Evolutionary conservation across 2,888 invertebrate species (phyloP), one percentile per base, ranked within the genome.

Genomic region (Melanchra persicariae): DNA sequence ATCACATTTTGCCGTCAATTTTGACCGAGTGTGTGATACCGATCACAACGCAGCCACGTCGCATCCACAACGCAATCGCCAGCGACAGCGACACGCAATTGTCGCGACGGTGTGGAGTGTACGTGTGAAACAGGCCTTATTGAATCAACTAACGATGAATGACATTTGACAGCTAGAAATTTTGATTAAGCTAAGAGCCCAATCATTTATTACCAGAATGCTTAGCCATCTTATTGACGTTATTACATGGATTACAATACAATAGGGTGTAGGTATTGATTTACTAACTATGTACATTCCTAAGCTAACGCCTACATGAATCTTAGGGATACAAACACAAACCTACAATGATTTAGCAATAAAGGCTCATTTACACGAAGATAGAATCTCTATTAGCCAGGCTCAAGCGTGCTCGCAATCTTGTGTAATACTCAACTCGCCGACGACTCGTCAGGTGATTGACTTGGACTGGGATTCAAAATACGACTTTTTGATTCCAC

Each of bases 231-330:
- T 6, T 7, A 24, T 9, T 22, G 30, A n/a, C 6, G 24, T 34
- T 24, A 57, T 17, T 12, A 2, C n/a, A 47, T 40, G 47, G n/a
- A 76, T 34, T 24, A 59, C 34, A 75, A 68, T 37, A 60, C 59
- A 49, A 55, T 37, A 60, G 49, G 34, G 19, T 43, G 69, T 68
- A 47, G 59, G 47, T 40, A 59, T 37, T n/a, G n/a, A 34, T 52
- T n/a, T 10, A 34, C 7, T 68, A 49, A 69, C 45, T 49, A n/a
- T 43, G 40, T 15, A 12, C 12, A 45, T 51, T 26, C 15, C 7
- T 60, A 54, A 54, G 59, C 9, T 17, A 57, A 40, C n/a, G n/a
- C 54, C 47, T 49, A 15, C 49, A 0, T 17, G 6, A 45, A 40
- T n/a, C n/a, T n/a, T 15, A 40, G 37, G 37, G 12, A 24, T n/a